A percentile compares a stretch with the other conserved stretches of the same genome.
Evolutionary conservation across 2,113 vertebrate genomes (phyloP).

Genomic region (Pampusana beccarii): DNA sequence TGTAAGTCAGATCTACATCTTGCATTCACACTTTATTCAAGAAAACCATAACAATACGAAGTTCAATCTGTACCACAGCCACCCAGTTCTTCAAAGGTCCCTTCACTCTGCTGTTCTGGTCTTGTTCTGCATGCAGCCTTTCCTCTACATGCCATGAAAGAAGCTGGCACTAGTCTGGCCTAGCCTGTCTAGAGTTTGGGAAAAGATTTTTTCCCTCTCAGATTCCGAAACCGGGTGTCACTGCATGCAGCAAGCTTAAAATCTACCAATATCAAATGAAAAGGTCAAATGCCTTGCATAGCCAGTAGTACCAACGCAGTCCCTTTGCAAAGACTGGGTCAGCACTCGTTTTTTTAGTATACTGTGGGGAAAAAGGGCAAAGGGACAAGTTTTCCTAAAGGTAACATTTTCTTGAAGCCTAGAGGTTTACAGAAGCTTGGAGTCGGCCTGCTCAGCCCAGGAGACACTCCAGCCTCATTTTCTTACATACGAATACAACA

Average conservation of each 20-base stretch:
- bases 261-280: neutral
- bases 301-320: neutral
- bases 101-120: neutral
- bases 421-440: neutral
- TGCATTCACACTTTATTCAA: neutral
- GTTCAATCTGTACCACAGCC: neutral
- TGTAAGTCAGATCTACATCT: neutral
- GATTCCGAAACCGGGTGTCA: neutral
- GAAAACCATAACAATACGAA: neutral
- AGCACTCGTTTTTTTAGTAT: neutral
- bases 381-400: neutral
- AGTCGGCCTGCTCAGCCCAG: neutral
- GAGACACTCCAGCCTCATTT: neutral
- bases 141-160: neutral
- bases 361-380: rapidly evolving
- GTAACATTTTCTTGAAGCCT: neutral
- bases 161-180: neutral
- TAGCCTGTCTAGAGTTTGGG: neutral
- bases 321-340: neutral
- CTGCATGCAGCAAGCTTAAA: neutral
- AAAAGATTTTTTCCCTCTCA: neutral
- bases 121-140: neutral
- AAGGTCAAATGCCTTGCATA: neutral
- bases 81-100: neutral
- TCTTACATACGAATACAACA: neutral